phyloP scores from a whole-genome alignment of 2,888 invertebrate genomes.

The Lysandra bellargus region DNA sequence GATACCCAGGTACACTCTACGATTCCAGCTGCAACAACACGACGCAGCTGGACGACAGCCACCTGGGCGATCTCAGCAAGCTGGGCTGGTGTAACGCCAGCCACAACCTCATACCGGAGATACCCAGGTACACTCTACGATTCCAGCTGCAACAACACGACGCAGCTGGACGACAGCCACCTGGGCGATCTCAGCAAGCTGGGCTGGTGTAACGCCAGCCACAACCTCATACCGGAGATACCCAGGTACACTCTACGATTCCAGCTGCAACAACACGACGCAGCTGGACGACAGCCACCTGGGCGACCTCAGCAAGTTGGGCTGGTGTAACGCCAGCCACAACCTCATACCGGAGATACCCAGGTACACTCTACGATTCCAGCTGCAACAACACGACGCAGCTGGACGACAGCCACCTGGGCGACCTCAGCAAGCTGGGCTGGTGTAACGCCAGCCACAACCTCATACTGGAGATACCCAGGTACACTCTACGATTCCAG shows the following conservation, averaged over 20 bases:
- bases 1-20: conserved; percentile 83
- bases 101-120: no score
- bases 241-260: not conserved
- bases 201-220: no score
- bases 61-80: no score
- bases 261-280: conserved; percentile 86
- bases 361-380: conserved; percentile 74
- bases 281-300: conserved; percentile 91
- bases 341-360: conserved; percentile 89
- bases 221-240: no score
- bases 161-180: no score
- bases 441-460: conserved; percentile 94
- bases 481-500: conserved; percentile 77
- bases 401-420: conserved; percentile 85
- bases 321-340: conserved; percentile 91
- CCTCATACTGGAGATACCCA: conserved; percentile 86
- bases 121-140: no score
- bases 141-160: no score
- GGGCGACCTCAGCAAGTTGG: conserved; percentile 89
- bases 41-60: no score
- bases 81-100: no score
- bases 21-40: no score
- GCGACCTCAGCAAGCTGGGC: conserved; percentile 89
- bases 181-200: no score
- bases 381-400: conserved; percentile 69